Conservation (phyloP, 1,140 invertebrate genomes). For the Apis cerana region DNA sequence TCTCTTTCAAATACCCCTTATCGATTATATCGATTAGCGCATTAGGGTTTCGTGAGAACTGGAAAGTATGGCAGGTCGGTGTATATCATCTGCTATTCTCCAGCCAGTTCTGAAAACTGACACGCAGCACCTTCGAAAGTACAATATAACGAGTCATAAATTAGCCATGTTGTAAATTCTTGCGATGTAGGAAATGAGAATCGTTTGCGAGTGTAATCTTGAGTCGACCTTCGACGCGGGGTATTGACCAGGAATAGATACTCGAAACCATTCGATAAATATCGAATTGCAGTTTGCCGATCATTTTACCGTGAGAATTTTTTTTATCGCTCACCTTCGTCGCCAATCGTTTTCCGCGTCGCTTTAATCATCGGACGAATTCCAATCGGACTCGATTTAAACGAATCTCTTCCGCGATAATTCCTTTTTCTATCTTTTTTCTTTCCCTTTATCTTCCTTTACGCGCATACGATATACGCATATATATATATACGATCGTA, state of each 20-base stretch:
- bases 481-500: neutral
- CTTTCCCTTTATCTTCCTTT: neutral
- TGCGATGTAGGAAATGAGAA: conserved; percentile 5
- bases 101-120: neutral
- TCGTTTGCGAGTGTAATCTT: conserved; percentile 21
- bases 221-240: conserved; percentile 46
- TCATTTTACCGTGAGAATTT: conserved; percentile 57
- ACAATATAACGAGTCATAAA: neutral
- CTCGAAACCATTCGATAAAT: conserved; percentile 55
- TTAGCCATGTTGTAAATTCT: conserved; percentile 9
- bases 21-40: conserved; percentile 18
- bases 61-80: neutral
- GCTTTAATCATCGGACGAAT: neutral
- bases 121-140: neutral
- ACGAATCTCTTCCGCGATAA: neutral
- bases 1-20: neutral
- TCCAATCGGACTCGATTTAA: neutral
- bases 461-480: neutral
- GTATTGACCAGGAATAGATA: conserved; percentile 53
- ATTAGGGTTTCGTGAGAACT: neutral
- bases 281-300: conserved; percentile 53
- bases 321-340: neutral
- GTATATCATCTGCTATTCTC: neutral
- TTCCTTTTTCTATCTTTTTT: too few relatives aligned
- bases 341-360: neutral